Evolutionary conservation across 2,797 vertebrate genomes (phyloP), one percentile per base, ranked within the genome.

Genomic region (Xiphophorus birchmanni): DNA sequence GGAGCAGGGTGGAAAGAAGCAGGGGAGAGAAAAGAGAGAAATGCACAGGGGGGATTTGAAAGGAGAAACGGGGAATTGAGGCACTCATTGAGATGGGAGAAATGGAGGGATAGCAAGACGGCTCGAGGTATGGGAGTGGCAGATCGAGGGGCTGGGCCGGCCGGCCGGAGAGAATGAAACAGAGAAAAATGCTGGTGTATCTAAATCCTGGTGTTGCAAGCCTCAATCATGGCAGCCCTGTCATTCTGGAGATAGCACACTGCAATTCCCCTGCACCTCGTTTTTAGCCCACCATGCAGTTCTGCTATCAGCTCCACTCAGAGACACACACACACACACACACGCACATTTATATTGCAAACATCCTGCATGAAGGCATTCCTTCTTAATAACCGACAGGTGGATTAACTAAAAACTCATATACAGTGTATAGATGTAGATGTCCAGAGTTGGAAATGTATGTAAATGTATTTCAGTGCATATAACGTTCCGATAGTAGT

Each of bases 221-320:
- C 90, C 89, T 95, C 94, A 94, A 94, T 95, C 94, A 94, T 89
- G 86, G 92, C 90, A 89, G 89, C 90, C 88, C 91, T 94, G 94
- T 95, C 93, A 93, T 92, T 93, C 87, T 89, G 83, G 40, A 94
- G 94, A 95, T 95, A 94, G 93, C 91, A 88, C 92, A 78, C 88
- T 89, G 91, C 93, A 93, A 94, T 93, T 93, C 93, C 91, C 89
- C 91, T 86, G 90, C 93, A 90, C 86, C 93, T 93, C 87, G 77
- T 89, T 95, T 94, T 95, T 93, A 94, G 94, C 95, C 93, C 94
- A 94, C 95, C 88, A 89, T 93, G 95, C 96, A 95, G 88, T 96
- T 95, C 93, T 95, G 93, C 92, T 96, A 96, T 96, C 94, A 93
- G 92, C 90, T 90, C 79, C 88, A 89, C 89, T 93, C 93, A 94